phyloP scores from a whole-genome alignment of 2,797 vertebrate species.

The Esox masquinongy region DNA sequence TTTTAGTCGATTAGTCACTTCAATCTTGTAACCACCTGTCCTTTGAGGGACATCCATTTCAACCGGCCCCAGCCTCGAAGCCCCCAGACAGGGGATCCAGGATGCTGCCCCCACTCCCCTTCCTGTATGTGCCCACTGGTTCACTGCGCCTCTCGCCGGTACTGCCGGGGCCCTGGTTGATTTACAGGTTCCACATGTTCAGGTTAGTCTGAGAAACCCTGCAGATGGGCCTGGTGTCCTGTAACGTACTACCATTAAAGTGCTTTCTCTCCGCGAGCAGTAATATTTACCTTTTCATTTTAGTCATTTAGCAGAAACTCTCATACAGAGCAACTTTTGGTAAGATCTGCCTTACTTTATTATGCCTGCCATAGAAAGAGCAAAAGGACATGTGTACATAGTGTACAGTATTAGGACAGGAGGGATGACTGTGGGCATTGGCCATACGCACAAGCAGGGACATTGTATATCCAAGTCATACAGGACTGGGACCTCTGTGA shows the following conservation, averaged over 20 bases:
- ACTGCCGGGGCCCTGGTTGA: constrained; percentile 18
- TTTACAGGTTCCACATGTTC: constrained; percentile 48
- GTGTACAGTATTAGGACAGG: constrained; percentile 6
- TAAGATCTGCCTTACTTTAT: neutral
- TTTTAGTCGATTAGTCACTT: neutral
- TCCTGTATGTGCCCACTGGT: neutral
- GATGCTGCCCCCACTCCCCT: neutral
- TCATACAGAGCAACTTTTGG: too few relatives aligned
- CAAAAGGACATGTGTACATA: neutral
- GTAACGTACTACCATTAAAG: neutral
- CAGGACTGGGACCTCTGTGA: neutral
- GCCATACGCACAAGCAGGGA: constrained; percentile 15
- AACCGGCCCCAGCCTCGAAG: neutral
- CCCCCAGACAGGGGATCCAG: constrained; percentile 1
- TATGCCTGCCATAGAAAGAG: neutral
- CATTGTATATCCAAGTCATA: neutral
- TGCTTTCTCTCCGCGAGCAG: constrained; percentile 2
- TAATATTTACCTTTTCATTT: too few relatives aligned
- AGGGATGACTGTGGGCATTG: constrained; percentile 18
- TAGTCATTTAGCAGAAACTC: too few relatives aligned
- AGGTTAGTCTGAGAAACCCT: constrained; percentile 10
- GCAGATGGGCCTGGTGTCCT: neutral
- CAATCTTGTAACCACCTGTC: neutral
- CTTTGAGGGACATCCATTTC: neutral
- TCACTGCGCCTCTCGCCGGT: constrained; percentile 15